A percentile compares a stretch with the other conserved stretches of the same genome.
Conservation (phyloP, 1,140 invertebrate species). For the Ceratina calcarata region DNA sequence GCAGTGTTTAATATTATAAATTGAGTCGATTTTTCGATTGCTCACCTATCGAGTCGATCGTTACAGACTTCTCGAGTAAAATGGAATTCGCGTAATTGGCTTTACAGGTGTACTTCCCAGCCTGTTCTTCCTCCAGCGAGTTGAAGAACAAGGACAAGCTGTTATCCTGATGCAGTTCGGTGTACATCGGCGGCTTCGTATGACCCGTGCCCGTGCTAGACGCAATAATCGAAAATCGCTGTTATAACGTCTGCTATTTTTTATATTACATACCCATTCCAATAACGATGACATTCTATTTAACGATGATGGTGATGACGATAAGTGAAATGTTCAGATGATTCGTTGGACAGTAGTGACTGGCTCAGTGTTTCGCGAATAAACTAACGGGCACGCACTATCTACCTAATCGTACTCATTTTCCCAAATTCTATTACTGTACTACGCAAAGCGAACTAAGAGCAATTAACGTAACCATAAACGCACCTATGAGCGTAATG, state of each 20-base stretch:
- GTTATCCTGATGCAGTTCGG: constrained; percentile 82
- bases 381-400: too few relatives aligned
- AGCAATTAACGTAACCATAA: not conserved
- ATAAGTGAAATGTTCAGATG: constrained; percentile 3
- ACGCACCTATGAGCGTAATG: too few relatives aligned
- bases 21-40: not conserved
- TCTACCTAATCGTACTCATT: too few relatives aligned
- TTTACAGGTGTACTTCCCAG: constrained; percentile 90
- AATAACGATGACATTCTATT: not conserved
- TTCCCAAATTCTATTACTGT: too few relatives aligned
- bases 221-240: constrained; percentile 47
- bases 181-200: constrained; percentile 83
- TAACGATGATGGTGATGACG: not conserved
- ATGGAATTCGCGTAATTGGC: constrained; percentile 88
- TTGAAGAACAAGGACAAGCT: constrained; percentile 88
- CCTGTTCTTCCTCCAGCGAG: constrained; percentile 87
- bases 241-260: not conserved
- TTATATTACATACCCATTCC: not conserved
- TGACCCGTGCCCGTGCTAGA: constrained; percentile 69
- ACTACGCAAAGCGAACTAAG: not conserved
- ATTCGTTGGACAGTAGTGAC: not conserved
- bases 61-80: constrained; percentile 84
- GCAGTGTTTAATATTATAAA: too few relatives aligned
- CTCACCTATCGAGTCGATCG: constrained; percentile 88
- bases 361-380: constrained; percentile 15